A percentile compares a stretch with the other conserved stretches of the same genome.
Conservation (phyloP, 2,888 invertebrate species). For the Sesia apiformis region DNA sequence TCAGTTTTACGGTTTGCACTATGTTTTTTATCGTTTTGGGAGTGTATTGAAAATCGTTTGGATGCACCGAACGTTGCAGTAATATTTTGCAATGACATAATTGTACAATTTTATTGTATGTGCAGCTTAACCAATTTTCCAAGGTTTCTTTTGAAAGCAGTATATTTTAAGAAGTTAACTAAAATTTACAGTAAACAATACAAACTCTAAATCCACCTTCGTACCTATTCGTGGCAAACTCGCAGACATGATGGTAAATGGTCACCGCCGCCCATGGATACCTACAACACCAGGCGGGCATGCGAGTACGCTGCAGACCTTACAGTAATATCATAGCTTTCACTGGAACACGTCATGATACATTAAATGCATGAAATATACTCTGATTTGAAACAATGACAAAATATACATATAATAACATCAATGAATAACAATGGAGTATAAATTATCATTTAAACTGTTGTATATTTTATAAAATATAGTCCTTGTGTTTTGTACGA, state of each 20-base stretch:
- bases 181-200: no score
- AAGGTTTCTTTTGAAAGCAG: no score
- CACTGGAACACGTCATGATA: conserved; percentile 39
- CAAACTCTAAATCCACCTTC: no score
- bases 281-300: no score
- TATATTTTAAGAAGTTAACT: no score
- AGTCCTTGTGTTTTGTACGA: conserved; percentile 56
- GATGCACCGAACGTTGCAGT: no score
- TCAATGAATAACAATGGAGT: conserved; percentile 75
- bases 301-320: no score
- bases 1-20: no score
- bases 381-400: conserved; percentile 75
- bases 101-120: conserved; percentile 2
- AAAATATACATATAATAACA: conserved; percentile 75
- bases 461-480: conserved; percentile 73
- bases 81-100: no score
- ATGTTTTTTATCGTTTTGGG: no score
- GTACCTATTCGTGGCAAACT: no score
- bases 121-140: background rate
- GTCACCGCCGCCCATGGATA: background rate
- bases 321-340: conserved; percentile 13
- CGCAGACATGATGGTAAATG: background rate
- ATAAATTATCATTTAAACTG: conserved; percentile 75
- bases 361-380: conserved; percentile 74
- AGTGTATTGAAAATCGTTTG: no score